These are phyloP conservation scores for Notarius lentiginosus DNA, from an alignment of 2,113 vertebrate genomes.

Conservation along the genomic window DNA sequence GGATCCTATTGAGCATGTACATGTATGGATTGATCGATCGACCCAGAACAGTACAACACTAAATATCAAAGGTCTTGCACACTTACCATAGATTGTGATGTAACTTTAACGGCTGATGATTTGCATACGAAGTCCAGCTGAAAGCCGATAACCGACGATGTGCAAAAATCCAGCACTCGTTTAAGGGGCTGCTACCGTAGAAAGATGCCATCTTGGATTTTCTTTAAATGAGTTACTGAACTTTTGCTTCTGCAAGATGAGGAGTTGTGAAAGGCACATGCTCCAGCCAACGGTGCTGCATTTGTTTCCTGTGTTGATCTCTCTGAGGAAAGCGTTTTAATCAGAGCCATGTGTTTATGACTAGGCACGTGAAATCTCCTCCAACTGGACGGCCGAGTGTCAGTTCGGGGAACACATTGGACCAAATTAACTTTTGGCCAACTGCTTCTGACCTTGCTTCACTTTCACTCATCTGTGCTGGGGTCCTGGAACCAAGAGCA, in stretches of 20 bases:
- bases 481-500: not conserved
- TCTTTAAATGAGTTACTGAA: not conserved
- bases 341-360: constrained; percentile 38
- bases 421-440: not conserved
- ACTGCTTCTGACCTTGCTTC: not conserved
- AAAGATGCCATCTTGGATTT: not conserved
- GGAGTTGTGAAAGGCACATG: not conserved
- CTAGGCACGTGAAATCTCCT: not conserved
- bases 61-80: not conserved
- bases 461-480: not conserved
- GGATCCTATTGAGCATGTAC: no score
- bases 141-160: not conserved
- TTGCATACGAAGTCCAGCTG: not conserved
- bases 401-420: not conserved
- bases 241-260: not conserved
- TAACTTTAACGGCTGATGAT: not conserved
- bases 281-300: not conserved
- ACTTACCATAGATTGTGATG: not conserved
- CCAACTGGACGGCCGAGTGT: not conserved
- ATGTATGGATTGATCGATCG: not conserved
- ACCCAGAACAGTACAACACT: no score
- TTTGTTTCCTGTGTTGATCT: constrained; percentile 13
- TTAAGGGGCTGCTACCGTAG: not conserved
- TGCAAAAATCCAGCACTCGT: no score
- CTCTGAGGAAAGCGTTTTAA: constrained; percentile 35